Conservation (phyloP, 2,888 invertebrate species). For the Leptura quadrifasciata region DNA sequence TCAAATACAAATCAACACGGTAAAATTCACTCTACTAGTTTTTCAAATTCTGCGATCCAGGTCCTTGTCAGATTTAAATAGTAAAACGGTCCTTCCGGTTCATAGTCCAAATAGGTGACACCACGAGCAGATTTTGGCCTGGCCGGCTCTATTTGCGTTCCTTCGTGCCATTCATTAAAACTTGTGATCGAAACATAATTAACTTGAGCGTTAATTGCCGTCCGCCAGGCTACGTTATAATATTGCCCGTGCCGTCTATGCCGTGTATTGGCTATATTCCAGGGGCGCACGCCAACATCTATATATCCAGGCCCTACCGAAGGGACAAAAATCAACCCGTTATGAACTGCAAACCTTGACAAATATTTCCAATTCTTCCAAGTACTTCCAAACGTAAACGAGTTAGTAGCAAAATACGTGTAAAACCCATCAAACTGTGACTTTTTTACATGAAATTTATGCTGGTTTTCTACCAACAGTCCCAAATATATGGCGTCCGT, state of each 20-base stretch:
- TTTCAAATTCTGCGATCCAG: slow-evolving; percentile 76
- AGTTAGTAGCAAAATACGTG: slow-evolving; percentile 79
- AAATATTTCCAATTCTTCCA: slow-evolving; percentile 75
- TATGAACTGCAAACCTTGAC: slow-evolving; percentile 77
- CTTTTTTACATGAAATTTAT: slow-evolving; percentile 75
- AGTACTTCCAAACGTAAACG: slow-evolving; percentile 78
- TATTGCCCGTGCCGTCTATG: slow-evolving; percentile 78
- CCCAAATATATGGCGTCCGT: slow-evolving; percentile 78
- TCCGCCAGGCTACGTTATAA: slow-evolving; percentile 79
- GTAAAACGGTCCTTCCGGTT: slow-evolving; percentile 77
- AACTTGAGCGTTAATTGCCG: slow-evolving; percentile 77
- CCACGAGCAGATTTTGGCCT: slow-evolving; percentile 71
- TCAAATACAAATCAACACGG: slow-evolving; percentile 23
- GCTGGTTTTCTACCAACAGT: slow-evolving; percentile 76
- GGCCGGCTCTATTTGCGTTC: slow-evolving; percentile 84
- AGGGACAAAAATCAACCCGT: slow-evolving; percentile 80
- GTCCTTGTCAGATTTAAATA: slow-evolving; percentile 80
- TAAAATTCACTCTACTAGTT: slow-evolving; percentile 26
- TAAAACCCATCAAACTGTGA: slow-evolving; percentile 78
- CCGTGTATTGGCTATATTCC: slow-evolving; percentile 77
- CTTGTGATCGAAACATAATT: slow-evolving; percentile 80
- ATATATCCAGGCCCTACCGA: slow-evolving; percentile 84
- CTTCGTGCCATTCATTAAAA: slow-evolving; percentile 86
- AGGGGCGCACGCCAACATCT: slow-evolving; percentile 78
- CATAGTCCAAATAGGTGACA: slow-evolving; percentile 77